These are phyloP conservation scores for Nebria salina DNA, from an alignment of 2,888 invertebrate species.

Conservation along the genomic window DNA sequence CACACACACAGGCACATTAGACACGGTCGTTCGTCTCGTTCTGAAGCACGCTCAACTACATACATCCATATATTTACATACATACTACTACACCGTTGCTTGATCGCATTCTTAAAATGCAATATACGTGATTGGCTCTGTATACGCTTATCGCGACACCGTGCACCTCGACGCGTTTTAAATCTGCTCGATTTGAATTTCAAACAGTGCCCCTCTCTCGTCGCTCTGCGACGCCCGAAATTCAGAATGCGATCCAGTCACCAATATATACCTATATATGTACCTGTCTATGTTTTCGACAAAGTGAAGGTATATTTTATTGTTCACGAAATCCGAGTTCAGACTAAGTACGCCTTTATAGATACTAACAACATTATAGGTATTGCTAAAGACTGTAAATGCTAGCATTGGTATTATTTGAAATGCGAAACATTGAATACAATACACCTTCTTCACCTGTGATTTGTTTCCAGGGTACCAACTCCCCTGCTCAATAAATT, in stretches of 20 bases:
- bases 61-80: neutral
- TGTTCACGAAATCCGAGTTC: constrained; percentile 40
- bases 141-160: constrained; percentile 33
- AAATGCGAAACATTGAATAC: constrained; percentile 35
- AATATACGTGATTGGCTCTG: constrained; percentile 43
- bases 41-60: neutral
- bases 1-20: neutral
- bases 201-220: constrained; percentile 50
- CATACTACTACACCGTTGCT: neutral
- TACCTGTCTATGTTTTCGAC: constrained; percentile 48
- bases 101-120: constrained; percentile 38
- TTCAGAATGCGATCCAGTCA: constrained; percentile 49
- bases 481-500: neutral
- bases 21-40: too few relatives aligned
- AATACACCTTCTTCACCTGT: constrained; percentile 6
- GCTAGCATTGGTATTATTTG: constrained; percentile 15
- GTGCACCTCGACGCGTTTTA: constrained; percentile 44
- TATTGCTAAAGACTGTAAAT: neutral
- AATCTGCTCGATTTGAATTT: constrained; percentile 53
- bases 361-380: constrained; percentile 9
- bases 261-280: constrained; percentile 49
- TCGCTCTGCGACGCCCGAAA: constrained; percentile 35
- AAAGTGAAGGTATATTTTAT: constrained; percentile 53
- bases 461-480: constrained; percentile 2
- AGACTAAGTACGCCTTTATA: constrained; percentile 20